phyloP scores from a whole-genome alignment of 64 coral and sea anemone species.

The Trachythela sp. region DNA sequence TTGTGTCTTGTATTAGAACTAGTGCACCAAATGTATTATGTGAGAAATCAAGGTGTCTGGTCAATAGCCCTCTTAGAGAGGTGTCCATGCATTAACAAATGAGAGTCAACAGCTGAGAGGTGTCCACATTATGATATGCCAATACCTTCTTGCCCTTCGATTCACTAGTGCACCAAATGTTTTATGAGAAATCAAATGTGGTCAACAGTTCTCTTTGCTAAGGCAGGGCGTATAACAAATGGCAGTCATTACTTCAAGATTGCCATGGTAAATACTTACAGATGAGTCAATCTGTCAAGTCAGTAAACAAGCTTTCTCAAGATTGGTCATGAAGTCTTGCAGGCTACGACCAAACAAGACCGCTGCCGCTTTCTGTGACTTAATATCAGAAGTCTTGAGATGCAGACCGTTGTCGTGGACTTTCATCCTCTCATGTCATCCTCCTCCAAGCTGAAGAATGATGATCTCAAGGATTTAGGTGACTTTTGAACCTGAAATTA shows the following conservation, averaged over 20 bases:
- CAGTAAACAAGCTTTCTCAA: neutral
- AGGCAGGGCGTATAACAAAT: neutral
- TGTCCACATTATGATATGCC: too few species aligned
- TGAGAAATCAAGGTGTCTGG: too few species aligned
- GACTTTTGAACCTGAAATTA: constrained; percentile 2
- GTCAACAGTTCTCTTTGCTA: neutral
- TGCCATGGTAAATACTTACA: neutral
- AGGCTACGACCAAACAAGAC: too few species aligned
- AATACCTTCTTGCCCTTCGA: neutral
- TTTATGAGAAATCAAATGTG: constrained; percentile 13
- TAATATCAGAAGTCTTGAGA: neutral
- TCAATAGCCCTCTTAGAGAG: too few species aligned
- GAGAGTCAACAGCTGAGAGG: too few species aligned
- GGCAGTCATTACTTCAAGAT: neutral
- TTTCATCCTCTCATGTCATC: neutral
- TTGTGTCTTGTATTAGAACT: neutral
- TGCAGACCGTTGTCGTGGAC: neutral
- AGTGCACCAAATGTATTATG: constrained; percentile 2
- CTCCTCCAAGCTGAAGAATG: neutral
- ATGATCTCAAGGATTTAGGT: neutral
- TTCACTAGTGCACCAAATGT: neutral
- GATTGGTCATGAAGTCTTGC: too few species aligned
- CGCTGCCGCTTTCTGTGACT: too few species aligned
- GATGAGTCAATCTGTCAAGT: neutral
- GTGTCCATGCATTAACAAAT: too few species aligned